These are phyloP conservation scores for Cyprinella venusta DNA, from an alignment of 2,797 vertebrate species.

Conservation along the genomic window DNA sequence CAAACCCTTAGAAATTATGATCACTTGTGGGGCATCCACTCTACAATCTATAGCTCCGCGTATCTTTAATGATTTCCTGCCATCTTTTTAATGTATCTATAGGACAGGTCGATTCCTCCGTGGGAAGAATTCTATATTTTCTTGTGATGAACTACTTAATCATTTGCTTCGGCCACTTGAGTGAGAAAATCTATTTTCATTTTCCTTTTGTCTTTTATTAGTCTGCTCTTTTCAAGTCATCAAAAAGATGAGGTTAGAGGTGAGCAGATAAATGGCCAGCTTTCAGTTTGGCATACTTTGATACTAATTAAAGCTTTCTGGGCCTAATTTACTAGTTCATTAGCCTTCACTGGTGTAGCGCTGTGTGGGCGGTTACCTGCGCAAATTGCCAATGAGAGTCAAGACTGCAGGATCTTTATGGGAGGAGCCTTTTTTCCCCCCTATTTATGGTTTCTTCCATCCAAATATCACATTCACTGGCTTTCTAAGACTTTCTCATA, in stretches of 20 bases:
- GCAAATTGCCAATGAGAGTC: slow-evolving; percentile 45
- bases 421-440: not conserved
- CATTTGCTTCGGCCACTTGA: slow-evolving; percentile 75
- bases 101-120: slow-evolving; percentile 75
- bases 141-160: slow-evolving; percentile 81
- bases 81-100: slow-evolving; percentile 80
- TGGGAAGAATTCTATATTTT: slow-evolving; percentile 82
- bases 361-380: slow-evolving; percentile 50
- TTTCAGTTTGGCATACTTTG: slow-evolving; percentile 68
- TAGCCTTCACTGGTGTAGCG: slow-evolving; percentile 59
- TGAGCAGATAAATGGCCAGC: slow-evolving; percentile 67
- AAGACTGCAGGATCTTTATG: slow-evolving; percentile 41
- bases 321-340: slow-evolving; percentile 70
- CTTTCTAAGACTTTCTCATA: not conserved
- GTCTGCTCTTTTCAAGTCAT: slow-evolving; percentile 74
- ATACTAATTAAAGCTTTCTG: slow-evolving; percentile 75
- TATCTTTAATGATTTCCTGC: slow-evolving; percentile 81
- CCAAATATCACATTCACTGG: slow-evolving; percentile 4
- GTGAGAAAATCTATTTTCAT: slow-evolving; percentile 79
- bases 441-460: not conserved
- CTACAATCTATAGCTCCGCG: slow-evolving; percentile 71
- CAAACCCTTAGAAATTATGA: slow-evolving; percentile 63
- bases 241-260: slow-evolving; percentile 66
- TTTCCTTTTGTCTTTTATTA: slow-evolving; percentile 85
- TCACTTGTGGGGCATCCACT: slow-evolving; percentile 69